A percentile compares a stretch with the other conserved stretches of the same genome.
Conservation (phyloP, 2,888 invertebrate genomes). For the Endomychus coccineus region DNA sequence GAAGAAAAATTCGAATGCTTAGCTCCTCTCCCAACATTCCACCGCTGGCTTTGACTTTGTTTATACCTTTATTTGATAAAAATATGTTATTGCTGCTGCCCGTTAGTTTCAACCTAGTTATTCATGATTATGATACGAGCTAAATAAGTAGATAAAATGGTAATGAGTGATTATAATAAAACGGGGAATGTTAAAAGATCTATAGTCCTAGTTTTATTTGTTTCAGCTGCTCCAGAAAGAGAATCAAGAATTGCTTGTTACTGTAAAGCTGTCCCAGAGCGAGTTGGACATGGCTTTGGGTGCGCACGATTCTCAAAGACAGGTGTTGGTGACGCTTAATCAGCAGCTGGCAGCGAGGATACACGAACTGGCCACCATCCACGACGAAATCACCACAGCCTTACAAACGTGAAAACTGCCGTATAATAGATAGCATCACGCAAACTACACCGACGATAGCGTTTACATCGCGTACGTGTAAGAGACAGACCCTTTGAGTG, state of each 20-base stretch:
- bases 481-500: too few species aligned
- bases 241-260: conserved; percentile 57
- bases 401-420: conserved; percentile 54
- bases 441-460: background rate
- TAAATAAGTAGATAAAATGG: too few species aligned
- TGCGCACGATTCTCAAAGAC: conserved; percentile 74
- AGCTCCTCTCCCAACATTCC: too few species aligned
- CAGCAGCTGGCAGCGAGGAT: conserved; percentile 75
- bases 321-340: conserved; percentile 73
- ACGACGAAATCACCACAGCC: conserved; percentile 76
- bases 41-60: too few species aligned
- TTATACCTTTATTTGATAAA: too few species aligned
- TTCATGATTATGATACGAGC: too few species aligned
- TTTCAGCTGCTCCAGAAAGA: conserved; percentile 54
- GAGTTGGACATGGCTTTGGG: conserved; percentile 72
- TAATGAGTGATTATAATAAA: too few species aligned
- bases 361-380: conserved; percentile 72
- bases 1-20: too few species aligned
- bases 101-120: too few species aligned
- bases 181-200: too few species aligned
- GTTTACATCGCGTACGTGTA: conserved; percentile 13
- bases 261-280: conserved; percentile 67
- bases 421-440: conserved; percentile 14
- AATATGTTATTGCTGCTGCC: too few species aligned
- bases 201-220: too few species aligned